Percentiles rank a stretch among this genome's conserved stretches.
These are phyloP conservation scores for Drosophila persimilis DNA, from an alignment of 1,140 invertebrate genomes.

Conservation along the genomic window DNA sequence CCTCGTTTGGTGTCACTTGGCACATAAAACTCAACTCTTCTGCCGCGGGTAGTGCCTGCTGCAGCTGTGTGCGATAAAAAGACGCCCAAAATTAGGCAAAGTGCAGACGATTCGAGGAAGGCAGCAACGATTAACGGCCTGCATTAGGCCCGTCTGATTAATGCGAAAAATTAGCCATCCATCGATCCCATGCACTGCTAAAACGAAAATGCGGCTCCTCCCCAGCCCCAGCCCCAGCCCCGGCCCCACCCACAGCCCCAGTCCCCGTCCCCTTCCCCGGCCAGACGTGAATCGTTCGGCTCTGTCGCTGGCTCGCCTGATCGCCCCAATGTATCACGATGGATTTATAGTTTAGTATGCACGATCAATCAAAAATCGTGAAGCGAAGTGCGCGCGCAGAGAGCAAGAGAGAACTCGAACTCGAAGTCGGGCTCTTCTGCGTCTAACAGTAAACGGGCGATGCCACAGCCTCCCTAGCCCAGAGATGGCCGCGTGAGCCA, in stretches of 20 bases:
- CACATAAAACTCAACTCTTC: conserved; percentile 68
- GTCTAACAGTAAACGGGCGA: conserved; percentile 68
- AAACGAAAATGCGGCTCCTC: conserved; percentile 64
- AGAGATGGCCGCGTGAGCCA: conserved; percentile 37
- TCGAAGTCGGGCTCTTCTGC: conserved; percentile 49
- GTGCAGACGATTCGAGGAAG: conserved; percentile 55
- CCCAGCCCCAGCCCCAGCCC: background rate
- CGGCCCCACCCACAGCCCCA: conserved; percentile 11
- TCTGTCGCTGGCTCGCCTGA: conserved; percentile 62
- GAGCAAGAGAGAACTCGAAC: conserved; percentile 23
- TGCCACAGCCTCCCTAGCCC: background rate
- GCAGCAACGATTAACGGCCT: conserved; percentile 68
- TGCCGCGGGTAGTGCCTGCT: background rate
- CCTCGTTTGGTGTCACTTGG: conserved; percentile 67
- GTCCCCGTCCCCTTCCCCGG: background rate
- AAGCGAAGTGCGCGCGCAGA: conserved; percentile 73
- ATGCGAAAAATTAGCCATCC: conserved; percentile 67
- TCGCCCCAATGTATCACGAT: conserved; percentile 83
- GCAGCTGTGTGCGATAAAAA: conserved; percentile 81
- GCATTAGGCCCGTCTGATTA: conserved; percentile 75
- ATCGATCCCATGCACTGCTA: conserved; percentile 51
- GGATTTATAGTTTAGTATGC: conserved; percentile 83
- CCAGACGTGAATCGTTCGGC: too few relatives aligned
- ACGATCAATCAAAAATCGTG: conserved; percentile 83
- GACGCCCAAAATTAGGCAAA: conserved; percentile 75